Conservation (phyloP, 2,797 vertebrate genomes). For the Enteromius radiatus region DNA sequence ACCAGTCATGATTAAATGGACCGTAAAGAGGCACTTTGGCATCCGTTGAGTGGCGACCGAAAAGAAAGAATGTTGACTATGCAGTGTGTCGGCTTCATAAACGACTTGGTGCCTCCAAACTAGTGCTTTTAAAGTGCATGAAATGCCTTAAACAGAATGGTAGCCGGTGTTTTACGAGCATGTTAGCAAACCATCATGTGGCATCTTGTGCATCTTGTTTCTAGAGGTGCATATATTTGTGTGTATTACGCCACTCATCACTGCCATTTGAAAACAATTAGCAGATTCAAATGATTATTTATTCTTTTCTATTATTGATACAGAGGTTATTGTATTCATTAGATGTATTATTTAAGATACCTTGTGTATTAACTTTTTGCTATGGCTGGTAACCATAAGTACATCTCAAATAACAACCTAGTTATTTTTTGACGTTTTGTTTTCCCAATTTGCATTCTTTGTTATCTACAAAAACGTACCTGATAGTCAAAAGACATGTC, state of each 20-base stretch:
- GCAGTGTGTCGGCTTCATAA: slow-evolving; percentile 14
- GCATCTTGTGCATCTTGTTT: slow-evolving; percentile 54
- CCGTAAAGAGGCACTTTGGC: slow-evolving; percentile 35
- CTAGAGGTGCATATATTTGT: slow-evolving; percentile 41
- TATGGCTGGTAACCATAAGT: slow-evolving; percentile 98
- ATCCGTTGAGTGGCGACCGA: slow-evolving; percentile 17
- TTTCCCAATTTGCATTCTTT: slow-evolving; percentile 53
- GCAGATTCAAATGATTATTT: slow-evolving; percentile 86
- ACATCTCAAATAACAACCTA: slow-evolving; percentile 78
- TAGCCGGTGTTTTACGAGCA: slow-evolving; percentile 62
- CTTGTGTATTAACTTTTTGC: slow-evolving; percentile 87
- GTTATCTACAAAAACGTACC: slow-evolving; percentile 62
- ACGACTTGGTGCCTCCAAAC: background rate
- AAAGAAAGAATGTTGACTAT: slow-evolving; percentile 26
- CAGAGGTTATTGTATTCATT: slow-evolving; percentile 85
- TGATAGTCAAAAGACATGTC: slow-evolving; percentile 51
- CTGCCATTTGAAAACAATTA: slow-evolving; percentile 78
- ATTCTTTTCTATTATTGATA: slow-evolving; percentile 84
- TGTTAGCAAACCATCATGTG: slow-evolving; percentile 48
- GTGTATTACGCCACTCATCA: slow-evolving; percentile 66
- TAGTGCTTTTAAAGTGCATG: slow-evolving; percentile 25
- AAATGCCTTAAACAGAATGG: slow-evolving; percentile 41
- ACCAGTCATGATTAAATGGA: background rate
- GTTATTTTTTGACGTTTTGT: slow-evolving; percentile 66
- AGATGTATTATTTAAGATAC: slow-evolving; percentile 94